Conservation (phyloP, 2,888 invertebrate genomes). For the Dermolepida albohirtum region DNA sequence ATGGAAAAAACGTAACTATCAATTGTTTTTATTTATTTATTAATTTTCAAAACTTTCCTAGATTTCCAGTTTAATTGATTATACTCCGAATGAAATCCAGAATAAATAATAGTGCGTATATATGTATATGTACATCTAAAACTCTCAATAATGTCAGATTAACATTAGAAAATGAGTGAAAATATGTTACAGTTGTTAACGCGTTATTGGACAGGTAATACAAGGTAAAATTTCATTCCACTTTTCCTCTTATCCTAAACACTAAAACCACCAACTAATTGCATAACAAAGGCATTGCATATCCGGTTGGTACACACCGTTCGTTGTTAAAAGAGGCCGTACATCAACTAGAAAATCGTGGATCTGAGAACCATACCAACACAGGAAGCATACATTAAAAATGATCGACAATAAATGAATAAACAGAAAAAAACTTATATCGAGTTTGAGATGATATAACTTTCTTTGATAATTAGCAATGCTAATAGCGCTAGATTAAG, state of each 20-base stretch:
- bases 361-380: constrained; percentile 1
- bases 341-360: constrained; percentile 9
- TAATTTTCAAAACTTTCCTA: no score
- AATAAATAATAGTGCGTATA: no score
- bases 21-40: no score
- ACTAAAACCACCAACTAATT: not conserved
- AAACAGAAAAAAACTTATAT: not conserved
- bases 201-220: no score
- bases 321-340: not conserved
- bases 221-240: no score
- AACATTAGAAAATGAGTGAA: no score
- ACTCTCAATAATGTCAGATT: no score
- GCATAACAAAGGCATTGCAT: constrained; percentile 8
- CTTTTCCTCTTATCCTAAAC: not conserved
- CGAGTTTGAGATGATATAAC: constrained; percentile 16
- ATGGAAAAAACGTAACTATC: no score
- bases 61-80: no score
- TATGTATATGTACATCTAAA: no score
- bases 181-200: no score
- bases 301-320: constrained; percentile 24
- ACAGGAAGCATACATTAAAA: constrained; percentile 14
- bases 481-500: not conserved
- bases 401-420: not conserved
- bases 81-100: no score
- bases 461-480: constrained; percentile 27